These are phyloP conservation scores for Percopsis transmontana DNA, from an alignment of 2,113 vertebrate species.

Conservation along the genomic window DNA sequence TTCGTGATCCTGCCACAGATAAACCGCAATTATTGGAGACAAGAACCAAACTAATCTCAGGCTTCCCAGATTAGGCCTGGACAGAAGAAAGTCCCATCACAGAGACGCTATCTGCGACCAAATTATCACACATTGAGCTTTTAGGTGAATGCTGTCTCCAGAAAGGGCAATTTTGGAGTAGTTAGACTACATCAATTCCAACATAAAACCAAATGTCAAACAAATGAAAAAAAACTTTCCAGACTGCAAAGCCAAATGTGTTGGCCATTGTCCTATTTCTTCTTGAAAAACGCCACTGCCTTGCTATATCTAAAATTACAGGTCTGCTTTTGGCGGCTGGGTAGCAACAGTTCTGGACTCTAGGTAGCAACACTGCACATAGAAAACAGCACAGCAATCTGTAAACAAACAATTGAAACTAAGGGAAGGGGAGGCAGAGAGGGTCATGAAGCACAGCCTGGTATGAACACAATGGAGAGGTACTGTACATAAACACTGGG, in stretches of 20 bases:
- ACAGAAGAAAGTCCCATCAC: too few species aligned
- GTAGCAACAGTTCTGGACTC: conserved; percentile 20
- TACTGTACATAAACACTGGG: conserved; percentile 44
- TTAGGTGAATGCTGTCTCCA: not conserved
- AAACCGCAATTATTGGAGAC: too few species aligned
- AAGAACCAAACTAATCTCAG: too few species aligned
- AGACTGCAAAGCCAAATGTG: conserved; percentile 25
- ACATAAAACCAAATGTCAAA: conserved; percentile 27
- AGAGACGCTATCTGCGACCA: too few species aligned
- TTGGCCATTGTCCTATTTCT: conserved; percentile 31
- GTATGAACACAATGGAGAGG: conserved; percentile 38
- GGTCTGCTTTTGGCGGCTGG: conserved; percentile 39
- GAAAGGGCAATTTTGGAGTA: not conserved
- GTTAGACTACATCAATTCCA: conserved; percentile 5
- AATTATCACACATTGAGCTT: too few species aligned
- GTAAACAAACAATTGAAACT: conserved; percentile 40
- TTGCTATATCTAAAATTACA: conserved; percentile 52
- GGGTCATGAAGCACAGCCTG: conserved; percentile 28
- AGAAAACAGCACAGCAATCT: conserved; percentile 21
- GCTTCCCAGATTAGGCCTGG: too few species aligned
- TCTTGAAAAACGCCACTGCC: conserved; percentile 35
- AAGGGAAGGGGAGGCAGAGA: conserved; percentile 30
- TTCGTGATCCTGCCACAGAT: too few species aligned
- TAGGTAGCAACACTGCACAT: not conserved
- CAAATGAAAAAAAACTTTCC: conserved; percentile 27